These are phyloP conservation scores for Hippasteria phrygiana DNA, from an alignment of 53 echinoderm and acorn worm genomes.

Conservation along the genomic window DNA sequence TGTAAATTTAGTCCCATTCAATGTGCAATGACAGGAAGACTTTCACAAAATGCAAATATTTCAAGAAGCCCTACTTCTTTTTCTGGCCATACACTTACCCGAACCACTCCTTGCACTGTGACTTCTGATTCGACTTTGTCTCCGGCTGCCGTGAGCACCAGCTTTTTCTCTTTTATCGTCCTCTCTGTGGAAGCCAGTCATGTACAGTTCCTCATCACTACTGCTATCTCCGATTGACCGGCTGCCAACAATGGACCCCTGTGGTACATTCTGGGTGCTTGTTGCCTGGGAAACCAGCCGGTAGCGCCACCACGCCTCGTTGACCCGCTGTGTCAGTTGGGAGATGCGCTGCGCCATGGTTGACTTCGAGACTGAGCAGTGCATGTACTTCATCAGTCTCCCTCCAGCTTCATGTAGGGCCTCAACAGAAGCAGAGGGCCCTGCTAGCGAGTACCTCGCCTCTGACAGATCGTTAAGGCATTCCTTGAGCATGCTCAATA, in stretches of 20 bases:
- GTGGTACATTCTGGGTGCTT: conserved; percentile 27
- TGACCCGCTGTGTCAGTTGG: conserved; percentile 77
- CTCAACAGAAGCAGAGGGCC: conserved; percentile 37
- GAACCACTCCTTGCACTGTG: conserved; percentile 65
- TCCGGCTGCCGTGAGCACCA: conserved; percentile 39
- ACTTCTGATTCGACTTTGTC: conserved; percentile 38
- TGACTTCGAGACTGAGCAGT: conserved; percentile 74
- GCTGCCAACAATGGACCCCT: neutral
- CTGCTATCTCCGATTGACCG: conserved; percentile 48
- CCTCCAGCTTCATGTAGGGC: conserved; percentile 33
- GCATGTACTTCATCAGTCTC: conserved; percentile 66
- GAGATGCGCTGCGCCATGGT: conserved; percentile 88
- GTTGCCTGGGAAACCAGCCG: conserved; percentile 84
- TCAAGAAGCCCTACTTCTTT: neutral
- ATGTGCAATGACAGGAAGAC: neutral
- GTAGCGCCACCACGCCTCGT: conserved; percentile 94
- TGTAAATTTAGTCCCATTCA: too few species aligned
- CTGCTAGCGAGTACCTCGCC: conserved; percentile 64
- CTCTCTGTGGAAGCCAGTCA: conserved; percentile 48
- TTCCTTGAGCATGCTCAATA: conserved; percentile 79
- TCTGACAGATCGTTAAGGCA: conserved; percentile 76
- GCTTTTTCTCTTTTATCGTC: conserved; percentile 22
- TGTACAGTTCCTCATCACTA: conserved; percentile 77
- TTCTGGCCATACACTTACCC: conserved; percentile 36
- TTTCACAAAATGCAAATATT: neutral